These are phyloP conservation scores for Drosophila varians DNA, from an alignment of 1,140 invertebrate species.

Conservation along the genomic window DNA sequence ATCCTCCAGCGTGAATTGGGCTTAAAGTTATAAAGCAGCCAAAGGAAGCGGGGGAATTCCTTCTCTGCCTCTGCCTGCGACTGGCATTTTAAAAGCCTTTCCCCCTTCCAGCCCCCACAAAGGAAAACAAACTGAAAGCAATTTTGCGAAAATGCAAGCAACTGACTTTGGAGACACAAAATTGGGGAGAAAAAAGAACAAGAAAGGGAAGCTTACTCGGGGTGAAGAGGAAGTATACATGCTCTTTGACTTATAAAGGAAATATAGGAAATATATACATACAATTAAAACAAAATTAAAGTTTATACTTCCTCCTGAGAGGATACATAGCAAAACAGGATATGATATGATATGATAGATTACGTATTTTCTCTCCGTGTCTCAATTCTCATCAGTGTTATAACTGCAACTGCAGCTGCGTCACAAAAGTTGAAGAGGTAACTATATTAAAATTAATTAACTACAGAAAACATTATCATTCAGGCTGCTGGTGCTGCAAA, in stretches of 20 bases:
- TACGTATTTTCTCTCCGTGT: neutral
- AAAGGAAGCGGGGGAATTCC: slow-evolving; percentile 4
- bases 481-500: slow-evolving; percentile 27
- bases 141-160: slow-evolving; percentile 43
- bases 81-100: slow-evolving; percentile 40
- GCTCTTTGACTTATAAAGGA: too few relatives aligned
- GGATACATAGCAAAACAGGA: too few relatives aligned
- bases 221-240: neutral
- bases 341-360: too few relatives aligned
- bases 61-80: slow-evolving; percentile 15
- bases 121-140: slow-evolving; percentile 47
- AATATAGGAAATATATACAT: neutral
- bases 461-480: slow-evolving; percentile 67
- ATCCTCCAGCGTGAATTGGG: slow-evolving; percentile 3
- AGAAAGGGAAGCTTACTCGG: neutral
- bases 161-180: slow-evolving; percentile 1
- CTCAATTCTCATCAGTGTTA: slow-evolving; percentile 12
- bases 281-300: too few relatives aligned
- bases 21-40: slow-evolving; percentile 31
- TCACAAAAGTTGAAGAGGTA: slow-evolving; percentile 65
- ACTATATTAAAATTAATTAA: slow-evolving; percentile 74
- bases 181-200: neutral
- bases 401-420: slow-evolving; percentile 17
- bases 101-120: slow-evolving; percentile 1
- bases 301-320: too few relatives aligned